Evolutionary conservation across 1,140 invertebrate genomes (phyloP).

Genomic region (Stegodyphus dumicola): DNA sequence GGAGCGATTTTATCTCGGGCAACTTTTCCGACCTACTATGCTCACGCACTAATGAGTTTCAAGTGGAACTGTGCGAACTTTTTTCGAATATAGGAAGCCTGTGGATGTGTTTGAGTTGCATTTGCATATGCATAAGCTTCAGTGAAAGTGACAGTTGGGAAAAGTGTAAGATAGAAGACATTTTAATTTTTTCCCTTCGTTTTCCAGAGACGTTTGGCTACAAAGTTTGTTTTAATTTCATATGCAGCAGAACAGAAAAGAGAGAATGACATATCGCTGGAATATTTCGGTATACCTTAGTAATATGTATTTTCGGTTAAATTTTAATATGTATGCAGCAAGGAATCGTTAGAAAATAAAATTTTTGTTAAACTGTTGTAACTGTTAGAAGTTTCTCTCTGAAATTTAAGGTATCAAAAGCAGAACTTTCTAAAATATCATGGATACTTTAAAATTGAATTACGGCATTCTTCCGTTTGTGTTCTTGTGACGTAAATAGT

Average conservation of each 20-base stretch:
- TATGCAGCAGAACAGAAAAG: not conserved
- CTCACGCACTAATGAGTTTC: constrained; percentile 16
- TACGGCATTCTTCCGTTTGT: too few relatives aligned
- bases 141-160: constrained; percentile 11
- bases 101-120: not conserved
- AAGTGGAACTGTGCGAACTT: constrained; percentile 14
- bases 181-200: not conserved
- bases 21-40: not conserved
- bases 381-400: too few relatives aligned
- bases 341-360: too few relatives aligned
- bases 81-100: not conserved
- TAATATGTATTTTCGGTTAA: too few relatives aligned
- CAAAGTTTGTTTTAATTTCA: constrained; percentile 29
- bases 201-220: not conserved
- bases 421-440: too few relatives aligned
- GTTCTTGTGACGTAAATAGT: too few relatives aligned
- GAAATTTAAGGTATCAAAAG: too few relatives aligned
- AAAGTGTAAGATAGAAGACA: not conserved
- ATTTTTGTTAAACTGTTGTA: too few relatives aligned
- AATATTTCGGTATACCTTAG: too few relatives aligned
- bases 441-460: too few relatives aligned
- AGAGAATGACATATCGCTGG: too few relatives aligned
- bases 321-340: too few relatives aligned
- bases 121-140: constrained; percentile 26
- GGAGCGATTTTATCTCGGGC: not conserved